Conservation (phyloP, 2,797 vertebrate genomes). For the Acrocephalus scirpaceus region DNA sequence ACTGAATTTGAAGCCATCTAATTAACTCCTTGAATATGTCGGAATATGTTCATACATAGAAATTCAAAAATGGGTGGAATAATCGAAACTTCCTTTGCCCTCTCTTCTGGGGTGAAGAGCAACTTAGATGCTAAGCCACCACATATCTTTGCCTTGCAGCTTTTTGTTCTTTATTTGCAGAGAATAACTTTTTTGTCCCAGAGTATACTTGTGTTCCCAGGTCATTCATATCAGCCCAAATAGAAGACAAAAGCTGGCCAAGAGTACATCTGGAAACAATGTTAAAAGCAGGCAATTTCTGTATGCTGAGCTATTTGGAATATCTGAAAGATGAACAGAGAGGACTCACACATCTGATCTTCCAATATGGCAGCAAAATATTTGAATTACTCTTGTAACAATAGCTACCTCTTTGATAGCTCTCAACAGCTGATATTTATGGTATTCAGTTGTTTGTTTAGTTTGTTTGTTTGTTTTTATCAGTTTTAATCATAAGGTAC, state of each 20-base stretch:
- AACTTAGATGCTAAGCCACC: background rate
- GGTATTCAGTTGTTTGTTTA: background rate
- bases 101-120: background rate
- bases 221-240: slow-evolving; percentile 40
- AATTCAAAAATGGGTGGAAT: background rate
- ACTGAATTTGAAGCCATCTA: background rate
- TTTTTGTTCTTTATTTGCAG: slow-evolving; percentile 28
- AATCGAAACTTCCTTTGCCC: background rate
- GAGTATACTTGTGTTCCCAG: slow-evolving; percentile 4
- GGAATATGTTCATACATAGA: background rate
- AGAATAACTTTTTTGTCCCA: slow-evolving; percentile 26
- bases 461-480: background rate
- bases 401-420: background rate
- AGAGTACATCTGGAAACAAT: slow-evolving; percentile 68
- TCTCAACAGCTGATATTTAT: background rate
- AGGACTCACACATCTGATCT: background rate
- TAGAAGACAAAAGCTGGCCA: slow-evolving; percentile 39
- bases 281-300: slow-evolving; percentile 35
- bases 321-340: slow-evolving; percentile 1
- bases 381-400: background rate
- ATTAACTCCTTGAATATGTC: background rate
- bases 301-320: background rate
- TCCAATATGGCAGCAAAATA: background rate
- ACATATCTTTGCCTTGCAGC: slow-evolving; percentile 3
- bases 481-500: background rate